Base-by-base conservation (phyloP, 2,888 invertebrate species). In the Trissoscelio sp. region DNA sequence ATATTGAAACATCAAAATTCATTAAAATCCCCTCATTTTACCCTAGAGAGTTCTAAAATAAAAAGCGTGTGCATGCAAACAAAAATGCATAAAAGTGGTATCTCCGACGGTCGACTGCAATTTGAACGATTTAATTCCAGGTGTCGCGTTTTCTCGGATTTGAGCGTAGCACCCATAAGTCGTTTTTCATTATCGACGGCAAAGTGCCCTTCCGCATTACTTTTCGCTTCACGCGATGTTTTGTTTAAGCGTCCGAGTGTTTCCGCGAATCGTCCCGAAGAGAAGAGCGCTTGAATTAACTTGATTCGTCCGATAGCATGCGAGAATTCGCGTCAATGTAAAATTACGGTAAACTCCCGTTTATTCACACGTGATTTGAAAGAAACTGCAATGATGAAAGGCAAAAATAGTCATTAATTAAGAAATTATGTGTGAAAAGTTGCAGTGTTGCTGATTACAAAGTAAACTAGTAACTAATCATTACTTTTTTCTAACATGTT, bases 181-280 rank as follows among this genome's bases (percentile, higher is more conserved):
- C 48, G 57, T 81, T 78, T 60, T 74, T 57, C 64, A 80, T 74
- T 73, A 74, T 74, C 64, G 70, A 60, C 58, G n/a, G 44, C 51
- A 53, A 72, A 81, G 37, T 72, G 67, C 74, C 57, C 72, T 81
- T 81, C 81, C 78, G 81, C 78, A 20, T 81, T 78, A 62, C 81
- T 66, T 70, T 48, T 69, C 66, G 53, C 58, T 81, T 81, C 81
- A 81, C 81, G 81, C 81, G 78, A 81, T 81, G 78, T 78, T 81
- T 78, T 81, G 78, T 81, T 81, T 74, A 67, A 78, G 22, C 51
- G 81, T 62, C 22, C 69, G 39, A 64, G 20, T 28, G 39, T 69
- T 74, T 78, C 81, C 53, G 73, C 69, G 73, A 62, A 78, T 70
- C 73, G 44, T 69, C 73, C 57, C 16, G 48, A 67, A 77, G 67